Conservation (phyloP, 2,797 vertebrate species). For the Sebastes oblongus region DNA sequence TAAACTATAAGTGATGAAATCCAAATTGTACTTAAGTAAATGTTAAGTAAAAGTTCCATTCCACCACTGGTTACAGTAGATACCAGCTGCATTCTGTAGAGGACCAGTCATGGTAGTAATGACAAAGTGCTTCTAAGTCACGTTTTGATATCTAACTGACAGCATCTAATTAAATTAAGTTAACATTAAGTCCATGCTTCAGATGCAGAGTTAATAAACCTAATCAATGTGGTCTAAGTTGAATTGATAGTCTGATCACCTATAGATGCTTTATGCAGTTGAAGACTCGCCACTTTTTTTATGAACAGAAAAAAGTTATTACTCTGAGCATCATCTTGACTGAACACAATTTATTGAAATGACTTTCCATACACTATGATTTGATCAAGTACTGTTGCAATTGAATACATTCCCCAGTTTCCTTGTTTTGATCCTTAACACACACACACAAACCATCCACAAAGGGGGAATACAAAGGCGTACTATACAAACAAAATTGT, state of each 20-base stretch:
- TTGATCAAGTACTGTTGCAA: not conserved
- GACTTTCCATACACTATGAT: not conserved
- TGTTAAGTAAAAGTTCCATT: not conserved
- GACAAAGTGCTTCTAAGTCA: no score
- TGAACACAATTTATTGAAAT: not conserved
- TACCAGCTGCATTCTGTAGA: not conserved
- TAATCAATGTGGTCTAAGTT: not conserved
- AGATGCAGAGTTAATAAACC: not conserved
- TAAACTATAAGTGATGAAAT: not conserved
- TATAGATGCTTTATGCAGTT: not conserved
- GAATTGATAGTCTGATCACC: not conserved
- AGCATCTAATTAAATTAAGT: not conserved
- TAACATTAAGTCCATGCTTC: not conserved
- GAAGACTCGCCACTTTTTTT: not conserved
- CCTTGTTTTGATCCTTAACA: not conserved
- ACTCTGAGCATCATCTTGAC: not conserved
- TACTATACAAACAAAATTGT: not conserved
- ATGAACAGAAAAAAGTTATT: not conserved
- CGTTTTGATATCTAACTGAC: not conserved
- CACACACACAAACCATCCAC: not conserved
- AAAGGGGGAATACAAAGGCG: not conserved
- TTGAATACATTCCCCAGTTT: not conserved
- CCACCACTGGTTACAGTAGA: not conserved
- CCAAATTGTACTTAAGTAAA: not conserved
- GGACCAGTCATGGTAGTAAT: not conserved